Evolutionary conservation across 2,888 invertebrate species (phyloP).

Genomic region (Acrobasis suavella): DNA sequence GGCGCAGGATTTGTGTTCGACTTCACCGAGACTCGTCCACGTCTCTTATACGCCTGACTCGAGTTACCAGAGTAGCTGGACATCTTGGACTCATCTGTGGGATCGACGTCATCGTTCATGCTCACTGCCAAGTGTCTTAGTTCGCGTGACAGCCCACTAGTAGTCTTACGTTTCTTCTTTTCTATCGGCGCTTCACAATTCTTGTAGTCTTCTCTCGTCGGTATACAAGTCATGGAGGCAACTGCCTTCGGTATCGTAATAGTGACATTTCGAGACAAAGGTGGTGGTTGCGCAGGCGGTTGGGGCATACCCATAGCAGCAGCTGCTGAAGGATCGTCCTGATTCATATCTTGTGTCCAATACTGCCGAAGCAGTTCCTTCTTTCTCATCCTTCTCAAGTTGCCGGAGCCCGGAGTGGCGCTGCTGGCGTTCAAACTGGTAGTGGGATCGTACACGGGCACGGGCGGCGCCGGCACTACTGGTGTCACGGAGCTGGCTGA

Average conservation of each 20-base stretch:
- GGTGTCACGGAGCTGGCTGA: constrained; percentile 84
- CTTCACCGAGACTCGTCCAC: constrained; percentile 57
- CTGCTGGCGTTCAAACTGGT: constrained; percentile 66
- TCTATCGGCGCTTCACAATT: constrained; percentile 85
- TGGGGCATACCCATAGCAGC: constrained; percentile 75
- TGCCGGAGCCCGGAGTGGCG: constrained; percentile 85
- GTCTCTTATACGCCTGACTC: constrained; percentile 55
- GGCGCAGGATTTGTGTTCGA: constrained; percentile 46
- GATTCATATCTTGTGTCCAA: constrained; percentile 93
- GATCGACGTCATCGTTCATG: constrained; percentile 80
- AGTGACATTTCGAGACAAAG: constrained; percentile 84
- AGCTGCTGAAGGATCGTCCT: constrained; percentile 86
- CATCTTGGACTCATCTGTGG: constrained; percentile 60
- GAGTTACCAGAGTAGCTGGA: constrained; percentile 48
- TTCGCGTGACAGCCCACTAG: constrained; percentile 82
- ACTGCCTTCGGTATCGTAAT: constrained; percentile 94
- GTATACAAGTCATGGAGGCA: constrained; percentile 93
- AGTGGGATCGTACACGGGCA: constrained; percentile 59
- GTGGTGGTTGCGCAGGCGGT: constrained; percentile 83
- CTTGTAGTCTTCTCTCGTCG: constrained; percentile 92
- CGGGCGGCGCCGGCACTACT: constrained; percentile 77
- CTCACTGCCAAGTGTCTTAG: constrained; percentile 84
- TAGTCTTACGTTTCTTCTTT: constrained; percentile 85
- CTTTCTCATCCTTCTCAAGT: constrained; percentile 93
- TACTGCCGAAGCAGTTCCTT: constrained; percentile 91